Evolutionary conservation across 23 tunicate species (phyloP), one percentile per base, ranked within the genome.

Genomic region (Styela clava): DNA sequence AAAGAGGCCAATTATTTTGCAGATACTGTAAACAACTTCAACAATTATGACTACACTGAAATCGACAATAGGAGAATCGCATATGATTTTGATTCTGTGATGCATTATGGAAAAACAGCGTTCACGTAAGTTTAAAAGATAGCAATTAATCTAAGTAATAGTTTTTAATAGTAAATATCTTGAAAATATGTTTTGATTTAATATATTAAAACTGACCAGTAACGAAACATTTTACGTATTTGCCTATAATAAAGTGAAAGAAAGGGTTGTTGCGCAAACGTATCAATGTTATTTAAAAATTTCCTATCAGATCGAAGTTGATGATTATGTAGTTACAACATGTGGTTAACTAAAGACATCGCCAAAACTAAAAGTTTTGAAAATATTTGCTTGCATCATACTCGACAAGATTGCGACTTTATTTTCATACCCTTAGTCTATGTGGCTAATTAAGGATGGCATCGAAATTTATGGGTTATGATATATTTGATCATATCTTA

Each of bases 61-160:
- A 76, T 84, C 23, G 91, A 92, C 73, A 88, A 92, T 52, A 73
- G 91, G 29, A 76, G 97, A 21, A 92, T 92, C 23, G 84, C 91
- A 1, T 92, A 92, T 71, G 97, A 92, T 52, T 92, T 69, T 88
- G 79, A 86, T 79, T 92, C 97, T 2, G 97, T 92, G 52, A 92
- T 92, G 97, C 97, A 92, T 56, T 92, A 92, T 78, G 79, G 84
- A 37, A 90, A 92, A 67, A 86, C 91, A 21, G 93, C 89, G 24
- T 92, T 92, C 73, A 84, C 81, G 97, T 92, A 74, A 34, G 90
- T 33, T 30, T 44, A 44, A 5, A 5, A 44, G 12, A 7, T 12
- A 12, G 12, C 16, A 25, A 3, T 65, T 26, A 61, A 18, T 61
- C 20, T 19, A 18, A 18, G 64, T 61, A 19, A 18, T 61, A 18